Conservation (phyloP, 2,888 invertebrate species). For the Ischnura elegans region DNA sequence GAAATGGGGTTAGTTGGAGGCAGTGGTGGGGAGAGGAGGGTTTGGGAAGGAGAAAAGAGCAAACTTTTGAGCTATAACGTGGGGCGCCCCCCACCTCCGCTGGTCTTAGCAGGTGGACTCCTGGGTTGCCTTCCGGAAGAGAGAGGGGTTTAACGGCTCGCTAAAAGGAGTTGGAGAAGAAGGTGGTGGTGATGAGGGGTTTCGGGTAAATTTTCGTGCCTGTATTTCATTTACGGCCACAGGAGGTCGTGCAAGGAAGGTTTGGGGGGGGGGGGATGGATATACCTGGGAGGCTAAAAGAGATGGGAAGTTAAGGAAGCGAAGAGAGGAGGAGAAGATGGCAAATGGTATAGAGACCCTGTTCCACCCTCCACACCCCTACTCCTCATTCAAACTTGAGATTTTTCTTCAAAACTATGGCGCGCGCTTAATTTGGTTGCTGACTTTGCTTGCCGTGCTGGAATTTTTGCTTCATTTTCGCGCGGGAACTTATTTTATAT, state of each 20-base stretch:
- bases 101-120: neutral
- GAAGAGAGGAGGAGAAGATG: too few species aligned
- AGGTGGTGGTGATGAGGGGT: neutral
- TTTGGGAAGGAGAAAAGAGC: neutral
- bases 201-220: neutral
- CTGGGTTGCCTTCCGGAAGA: neutral
- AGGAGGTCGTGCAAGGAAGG: neutral
- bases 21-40: neutral
- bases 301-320: neutral
- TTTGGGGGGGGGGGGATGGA: neutral
- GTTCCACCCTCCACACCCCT: too few species aligned
- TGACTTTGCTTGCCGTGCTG: neutral
- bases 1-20: constrained; percentile 2
- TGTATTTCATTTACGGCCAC: neutral
- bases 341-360: neutral
- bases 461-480: constrained; percentile 18
- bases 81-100: neutral
- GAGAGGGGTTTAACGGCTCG: too few species aligned
- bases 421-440: constrained; percentile 31
- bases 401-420: constrained; percentile 28
- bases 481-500: neutral
- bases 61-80: neutral
- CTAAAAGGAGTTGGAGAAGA: too few species aligned
- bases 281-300: too few species aligned
- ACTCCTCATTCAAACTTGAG: neutral